phyloP scores from a whole-genome alignment of 2,888 invertebrate genomes.

The Xestobium rufovillosum region DNA sequence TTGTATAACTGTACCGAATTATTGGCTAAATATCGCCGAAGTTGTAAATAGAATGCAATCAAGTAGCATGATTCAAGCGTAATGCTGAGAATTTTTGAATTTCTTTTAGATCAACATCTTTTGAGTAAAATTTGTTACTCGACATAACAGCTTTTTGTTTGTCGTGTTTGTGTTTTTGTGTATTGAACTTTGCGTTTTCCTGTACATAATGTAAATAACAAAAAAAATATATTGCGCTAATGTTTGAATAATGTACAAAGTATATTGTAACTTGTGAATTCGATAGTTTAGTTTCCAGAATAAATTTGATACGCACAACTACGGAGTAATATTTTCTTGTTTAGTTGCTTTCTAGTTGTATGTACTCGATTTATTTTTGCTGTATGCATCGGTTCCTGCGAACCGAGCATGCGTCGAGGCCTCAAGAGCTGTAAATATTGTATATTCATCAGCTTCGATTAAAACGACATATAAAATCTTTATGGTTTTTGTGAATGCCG shows the following conservation, averaged over 20 bases:
- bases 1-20: conserved; percentile 36
- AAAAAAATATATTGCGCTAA: conserved; percentile 23
- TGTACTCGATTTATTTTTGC: background rate
- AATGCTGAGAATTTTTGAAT: too few relatives aligned
- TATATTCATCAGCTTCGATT: conserved; percentile 38
- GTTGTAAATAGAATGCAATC: conserved; percentile 29
- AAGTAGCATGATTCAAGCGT: background rate
- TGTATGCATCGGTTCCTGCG: conserved; percentile 1
- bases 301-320: conserved; percentile 26
- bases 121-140: too few relatives aligned
- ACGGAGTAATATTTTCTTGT: conserved; percentile 20
- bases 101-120: too few relatives aligned
- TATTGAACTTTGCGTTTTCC: conserved; percentile 24
- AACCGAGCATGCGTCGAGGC: conserved; percentile 11
- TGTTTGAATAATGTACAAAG: conserved; percentile 29
- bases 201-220: conserved; percentile 32
- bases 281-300: conserved; percentile 23
- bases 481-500: conserved; percentile 23
- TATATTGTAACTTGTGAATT: conserved; percentile 24
- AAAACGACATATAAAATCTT: conserved; percentile 24
- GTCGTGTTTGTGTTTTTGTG: conserved; percentile 22
- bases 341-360: conserved; percentile 6
- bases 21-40: conserved; percentile 39
- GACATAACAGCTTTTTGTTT: too few relatives aligned
- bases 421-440: conserved; percentile 39